Base-by-base conservation (phyloP, 2,113 vertebrate genomes). In the Oncorhynchus masou region DNA sequence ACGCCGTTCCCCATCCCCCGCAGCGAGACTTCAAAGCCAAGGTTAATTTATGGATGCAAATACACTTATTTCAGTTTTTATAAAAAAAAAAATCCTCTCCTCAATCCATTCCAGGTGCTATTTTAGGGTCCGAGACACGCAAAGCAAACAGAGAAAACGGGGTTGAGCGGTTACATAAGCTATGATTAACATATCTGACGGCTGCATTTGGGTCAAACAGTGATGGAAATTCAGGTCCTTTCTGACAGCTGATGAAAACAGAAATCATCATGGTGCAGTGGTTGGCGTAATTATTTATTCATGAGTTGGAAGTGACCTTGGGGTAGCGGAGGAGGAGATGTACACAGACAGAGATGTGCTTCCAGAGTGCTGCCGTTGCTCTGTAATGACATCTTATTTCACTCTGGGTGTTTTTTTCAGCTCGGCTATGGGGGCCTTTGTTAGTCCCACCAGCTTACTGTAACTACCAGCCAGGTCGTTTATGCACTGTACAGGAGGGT, bases 211-310 rank as follows among this genome's bases (percentile, higher is more conserved):
- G 90, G 91, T 94, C 91, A 93, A 91, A 92, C 86, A 86, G 83
- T 86, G 89, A 93, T 84, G 88, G 83, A 86, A 92, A 93, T 91
- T 88, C 87, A 92, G 91, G 90, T 93, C 90, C 92, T 78, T 93
- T 92, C 78, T 93, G 92, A 93, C 92, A 93, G 89, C 89, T 92
- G 92, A 93, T 92, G 88, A 93, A 91, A 92, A 92, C 88, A 88
- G 85, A 91, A 93, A 88, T 90, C 85, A 88, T 91, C 81, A 74
- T 86, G 88, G 39, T 45, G 39, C 39, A 9, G 39, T 2, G 2
- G 81, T 85, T 82, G 88, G 82, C 75, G 74, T 91, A 91, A 92
- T 94, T 90, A 92, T 90, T 84, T 91, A 92, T 94, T 93, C 91
- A 92, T 93, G 90, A 93, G 88, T 79, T 74, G 77, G 79, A 91